A percentile compares a stretch with the other conserved stretches of the same genome.
These are phyloP conservation scores for Hypercompe scribonia DNA, from an alignment of 2,888 invertebrate species.

Conservation along the genomic window DNA sequence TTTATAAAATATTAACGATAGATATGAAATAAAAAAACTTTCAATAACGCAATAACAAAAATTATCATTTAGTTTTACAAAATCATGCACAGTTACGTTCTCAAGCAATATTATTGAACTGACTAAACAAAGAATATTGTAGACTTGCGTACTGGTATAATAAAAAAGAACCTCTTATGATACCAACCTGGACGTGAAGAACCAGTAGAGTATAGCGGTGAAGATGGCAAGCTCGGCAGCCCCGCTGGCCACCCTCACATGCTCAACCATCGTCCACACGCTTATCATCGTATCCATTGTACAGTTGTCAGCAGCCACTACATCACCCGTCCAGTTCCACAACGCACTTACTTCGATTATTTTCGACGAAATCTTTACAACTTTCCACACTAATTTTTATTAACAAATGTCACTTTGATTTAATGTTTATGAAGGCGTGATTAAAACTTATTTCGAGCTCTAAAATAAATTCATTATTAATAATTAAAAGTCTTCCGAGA, in stretches of 20 bases:
- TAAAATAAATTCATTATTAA: constrained; percentile 39
- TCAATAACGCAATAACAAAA: not conserved
- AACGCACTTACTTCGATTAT: constrained; percentile 66
- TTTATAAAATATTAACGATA: too few relatives aligned
- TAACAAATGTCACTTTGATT: constrained; percentile 42
- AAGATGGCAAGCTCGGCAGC: constrained; percentile 88
- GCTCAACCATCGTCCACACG: constrained; percentile 83
- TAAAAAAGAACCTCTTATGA: not conserved
- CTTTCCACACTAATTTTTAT: constrained; percentile 28
- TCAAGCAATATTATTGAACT: not conserved
- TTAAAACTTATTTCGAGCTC: constrained; percentile 33
- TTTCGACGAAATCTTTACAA: constrained; percentile 60
- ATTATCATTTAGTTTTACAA: not conserved
- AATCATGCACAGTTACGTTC: not conserved
- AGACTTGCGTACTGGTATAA: not conserved
- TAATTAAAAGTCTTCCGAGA: constrained; percentile 42
- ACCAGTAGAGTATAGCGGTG: constrained; percentile 88
- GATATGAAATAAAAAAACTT: not conserved
- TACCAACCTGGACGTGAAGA: constrained; percentile 87
- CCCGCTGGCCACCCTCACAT: constrained; percentile 85
- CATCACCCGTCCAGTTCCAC: constrained; percentile 75
- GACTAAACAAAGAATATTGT: too few relatives aligned
- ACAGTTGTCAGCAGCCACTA: constrained; percentile 66
- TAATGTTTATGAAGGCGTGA: constrained; percentile 23
- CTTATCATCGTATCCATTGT: constrained; percentile 81